Percentiles rank a stretch among this genome's conserved stretches.
Conservation (phyloP, 2,113 vertebrate genomes). For the Sinocyclocheilus maitianheensis region DNA sequence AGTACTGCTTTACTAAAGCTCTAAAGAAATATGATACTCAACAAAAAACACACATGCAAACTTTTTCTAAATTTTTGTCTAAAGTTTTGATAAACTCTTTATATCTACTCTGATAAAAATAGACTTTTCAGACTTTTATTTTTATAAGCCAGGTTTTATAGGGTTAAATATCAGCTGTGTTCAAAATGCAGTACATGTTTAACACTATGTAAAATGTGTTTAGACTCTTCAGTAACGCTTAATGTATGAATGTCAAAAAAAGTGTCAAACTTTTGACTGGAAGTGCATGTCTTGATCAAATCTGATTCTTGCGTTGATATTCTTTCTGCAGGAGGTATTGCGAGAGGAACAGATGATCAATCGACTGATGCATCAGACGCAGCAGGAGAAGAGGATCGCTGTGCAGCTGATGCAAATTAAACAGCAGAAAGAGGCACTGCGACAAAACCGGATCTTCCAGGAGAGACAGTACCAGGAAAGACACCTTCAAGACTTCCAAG, state of each 20-base stretch:
- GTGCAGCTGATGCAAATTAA: slow-evolving; percentile 88
- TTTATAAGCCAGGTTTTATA: no score
- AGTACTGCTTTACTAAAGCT: no score
- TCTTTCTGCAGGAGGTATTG: slow-evolving; percentile 74
- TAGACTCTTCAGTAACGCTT: neutral
- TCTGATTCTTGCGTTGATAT: neutral
- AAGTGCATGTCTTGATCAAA: neutral
- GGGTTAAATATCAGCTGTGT: no score
- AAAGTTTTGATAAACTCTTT: no score
- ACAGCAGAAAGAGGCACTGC: slow-evolving; percentile 86
- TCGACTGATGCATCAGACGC: slow-evolving; percentile 86
- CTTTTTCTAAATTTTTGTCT: no score
- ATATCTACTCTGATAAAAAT: no score
- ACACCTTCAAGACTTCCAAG: slow-evolving; percentile 82
- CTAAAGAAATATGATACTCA: no score
- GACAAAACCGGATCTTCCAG: slow-evolving; percentile 85
- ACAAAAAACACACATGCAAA: no score
- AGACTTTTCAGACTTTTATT: no score
- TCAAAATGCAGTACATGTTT: no score
- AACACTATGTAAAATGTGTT: neutral
- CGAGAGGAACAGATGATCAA: slow-evolving; percentile 85
- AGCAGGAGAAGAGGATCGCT: slow-evolving; percentile 85
- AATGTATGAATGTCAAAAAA: neutral
- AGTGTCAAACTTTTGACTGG: neutral
- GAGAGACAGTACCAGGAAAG: slow-evolving; percentile 88